These are phyloP conservation scores for Strix uralensis DNA, from an alignment of 2,113 vertebrate species.

Conservation along the genomic window DNA sequence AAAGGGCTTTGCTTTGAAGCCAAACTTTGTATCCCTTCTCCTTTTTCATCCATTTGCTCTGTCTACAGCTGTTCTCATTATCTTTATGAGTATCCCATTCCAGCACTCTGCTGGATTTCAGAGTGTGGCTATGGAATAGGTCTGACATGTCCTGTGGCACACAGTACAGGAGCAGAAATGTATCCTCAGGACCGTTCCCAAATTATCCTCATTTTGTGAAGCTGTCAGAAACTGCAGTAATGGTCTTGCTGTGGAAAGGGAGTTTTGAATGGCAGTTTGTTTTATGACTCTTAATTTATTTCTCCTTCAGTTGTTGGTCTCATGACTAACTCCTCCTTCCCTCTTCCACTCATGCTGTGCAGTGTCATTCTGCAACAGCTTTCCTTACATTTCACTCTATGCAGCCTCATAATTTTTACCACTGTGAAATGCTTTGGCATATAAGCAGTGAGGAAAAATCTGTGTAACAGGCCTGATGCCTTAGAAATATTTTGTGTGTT, in stretches of 20 bases:
- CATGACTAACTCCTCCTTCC: slow-evolving; percentile 7
- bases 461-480: background rate
- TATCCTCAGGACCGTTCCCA: background rate
- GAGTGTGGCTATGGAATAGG: background rate
- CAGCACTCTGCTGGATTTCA: background rate
- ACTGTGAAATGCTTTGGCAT: slow-evolving; percentile 5
- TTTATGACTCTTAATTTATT: slow-evolving; percentile 55
- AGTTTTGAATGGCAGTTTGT: slow-evolving; percentile 30
- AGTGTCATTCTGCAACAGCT: background rate
- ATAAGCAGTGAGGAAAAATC: background rate
- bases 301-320: slow-evolving; percentile 20
- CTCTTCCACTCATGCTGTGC: background rate
- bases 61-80: background rate
- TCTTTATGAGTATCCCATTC: background rate
- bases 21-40: background rate
- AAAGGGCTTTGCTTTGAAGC: background rate
- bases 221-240: background rate
- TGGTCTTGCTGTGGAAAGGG: background rate
- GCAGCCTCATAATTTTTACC: background rate
- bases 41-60: background rate
- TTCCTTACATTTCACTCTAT: background rate
- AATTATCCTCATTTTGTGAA: background rate
- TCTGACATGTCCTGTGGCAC: background rate
- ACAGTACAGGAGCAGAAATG: background rate
- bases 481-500: slow-evolving; percentile 14